phyloP scores from a whole-genome alignment of 1,140 invertebrate species.

The Trichonephila inaurata region DNA sequence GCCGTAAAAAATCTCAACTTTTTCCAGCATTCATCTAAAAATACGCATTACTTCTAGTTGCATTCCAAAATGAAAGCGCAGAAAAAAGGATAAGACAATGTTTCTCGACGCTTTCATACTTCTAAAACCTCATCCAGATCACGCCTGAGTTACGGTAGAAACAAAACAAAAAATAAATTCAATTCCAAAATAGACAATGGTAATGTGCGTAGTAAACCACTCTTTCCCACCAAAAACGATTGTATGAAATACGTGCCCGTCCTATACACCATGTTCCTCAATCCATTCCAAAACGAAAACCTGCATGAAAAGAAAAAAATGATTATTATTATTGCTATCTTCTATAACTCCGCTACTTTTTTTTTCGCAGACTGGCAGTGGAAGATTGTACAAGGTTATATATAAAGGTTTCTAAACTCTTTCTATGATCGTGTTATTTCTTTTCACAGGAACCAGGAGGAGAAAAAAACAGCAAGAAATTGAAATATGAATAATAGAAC shows the following conservation, averaged over 20 bases:
- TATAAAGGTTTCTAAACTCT: slow-evolving; percentile 56
- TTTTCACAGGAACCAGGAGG: slow-evolving; percentile 38
- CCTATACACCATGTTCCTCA: slow-evolving; percentile 47
- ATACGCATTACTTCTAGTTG: slow-evolving; percentile 29
- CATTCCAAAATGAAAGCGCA: not conserved
- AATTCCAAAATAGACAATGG: slow-evolving; percentile 72
- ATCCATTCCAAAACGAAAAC: slow-evolving; percentile 53
- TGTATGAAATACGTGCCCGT: slow-evolving; percentile 71
- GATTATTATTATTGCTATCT: slow-evolving; percentile 70
- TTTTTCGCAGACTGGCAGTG: not conserved
- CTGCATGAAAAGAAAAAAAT: slow-evolving; percentile 3
- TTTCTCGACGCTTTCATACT: slow-evolving; percentile 19
- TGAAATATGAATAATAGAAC: slow-evolving; percentile 74
- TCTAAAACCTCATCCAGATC: slow-evolving; percentile 34
- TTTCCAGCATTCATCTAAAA: not conserved
- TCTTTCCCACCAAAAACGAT: slow-evolving; percentile 48
- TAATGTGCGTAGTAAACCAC: slow-evolving; percentile 43
- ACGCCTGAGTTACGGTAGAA: not conserved
- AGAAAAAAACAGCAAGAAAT: slow-evolving; percentile 65
- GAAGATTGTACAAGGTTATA: not conserved
- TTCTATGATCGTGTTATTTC: slow-evolving; percentile 68
- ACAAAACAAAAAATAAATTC: slow-evolving; percentile 27
- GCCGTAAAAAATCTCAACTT: not conserved
- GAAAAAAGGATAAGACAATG: slow-evolving; percentile 33
- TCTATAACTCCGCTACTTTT: slow-evolving; percentile 51